Evolutionary conservation across 2,888 invertebrate species (phyloP).

Genomic region (Tachystola acroxantha): DNA sequence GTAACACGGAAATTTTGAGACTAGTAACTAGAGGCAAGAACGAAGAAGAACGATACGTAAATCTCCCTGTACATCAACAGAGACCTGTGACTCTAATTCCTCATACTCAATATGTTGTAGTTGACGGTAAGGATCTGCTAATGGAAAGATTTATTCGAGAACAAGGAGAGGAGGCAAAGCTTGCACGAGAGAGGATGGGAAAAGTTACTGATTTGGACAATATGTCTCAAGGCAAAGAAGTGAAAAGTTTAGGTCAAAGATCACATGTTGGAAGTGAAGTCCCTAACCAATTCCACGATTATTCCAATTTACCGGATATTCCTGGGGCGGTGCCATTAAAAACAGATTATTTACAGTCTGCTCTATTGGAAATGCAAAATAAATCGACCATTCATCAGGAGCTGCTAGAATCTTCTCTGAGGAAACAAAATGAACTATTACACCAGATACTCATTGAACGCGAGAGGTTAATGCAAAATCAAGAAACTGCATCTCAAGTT

Average conservation of each 20-base stretch:
- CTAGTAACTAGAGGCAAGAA: constrained; percentile 86
- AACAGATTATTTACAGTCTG: constrained; percentile 59
- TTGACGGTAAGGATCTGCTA: constrained; percentile 89
- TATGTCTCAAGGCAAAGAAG: constrained; percentile 70
- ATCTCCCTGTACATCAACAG: constrained; percentile 72
- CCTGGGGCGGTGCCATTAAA: constrained; percentile 64
- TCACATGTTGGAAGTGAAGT: constrained; percentile 45
- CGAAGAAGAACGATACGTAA: constrained; percentile 81
- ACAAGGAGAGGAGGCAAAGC: constrained; percentile 82
- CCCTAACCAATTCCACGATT: constrained; percentile 51
- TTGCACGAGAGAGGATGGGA: constrained; percentile 72
- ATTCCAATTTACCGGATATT: constrained; percentile 52
- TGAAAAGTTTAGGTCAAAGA: constrained; percentile 66
- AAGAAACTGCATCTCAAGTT: constrained; percentile 77
- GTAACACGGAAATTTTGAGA: constrained; percentile 89
- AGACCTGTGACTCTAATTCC: constrained; percentile 76
- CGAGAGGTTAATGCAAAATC: constrained; percentile 79
- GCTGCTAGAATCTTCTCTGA: constrained; percentile 81
- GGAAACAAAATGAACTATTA: constrained; percentile 86
- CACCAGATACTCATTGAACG: constrained; percentile 86
- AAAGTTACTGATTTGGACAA: constrained; percentile 63
- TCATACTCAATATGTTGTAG: constrained; percentile 80
- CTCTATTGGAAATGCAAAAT: constrained; percentile 68
- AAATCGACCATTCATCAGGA: constrained; percentile 80
- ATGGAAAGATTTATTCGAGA: constrained; percentile 92